Conservation (phyloP, 2,888 invertebrate species). For the Dasypogon diadema region DNA sequence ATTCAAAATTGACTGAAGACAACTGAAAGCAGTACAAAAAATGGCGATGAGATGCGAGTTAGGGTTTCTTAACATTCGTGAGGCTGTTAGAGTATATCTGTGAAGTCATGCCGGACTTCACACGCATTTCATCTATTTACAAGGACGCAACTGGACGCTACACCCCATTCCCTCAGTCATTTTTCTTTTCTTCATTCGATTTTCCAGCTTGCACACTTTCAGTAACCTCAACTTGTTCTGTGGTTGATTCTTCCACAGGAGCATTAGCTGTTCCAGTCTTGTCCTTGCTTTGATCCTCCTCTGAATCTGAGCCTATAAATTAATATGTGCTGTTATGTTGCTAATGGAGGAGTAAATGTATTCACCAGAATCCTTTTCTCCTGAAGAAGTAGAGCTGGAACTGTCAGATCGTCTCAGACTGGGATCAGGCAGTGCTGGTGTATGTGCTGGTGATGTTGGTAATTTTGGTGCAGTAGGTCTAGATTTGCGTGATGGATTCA, state of each 20-base stretch:
- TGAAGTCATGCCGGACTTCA: too few species aligned
- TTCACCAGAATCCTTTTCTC: conserved; percentile 54
- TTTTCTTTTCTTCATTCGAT: conserved; percentile 20
- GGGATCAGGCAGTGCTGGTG: background rate
- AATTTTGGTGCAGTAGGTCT: conserved; percentile 81
- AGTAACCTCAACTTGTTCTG: background rate
- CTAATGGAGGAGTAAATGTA: background rate
- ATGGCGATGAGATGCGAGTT: conserved; percentile 24
- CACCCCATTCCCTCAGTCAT: conserved; percentile 11
- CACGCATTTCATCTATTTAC: conserved; percentile 35
- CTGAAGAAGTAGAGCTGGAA: conserved; percentile 59
- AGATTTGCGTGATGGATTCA: conserved; percentile 91
- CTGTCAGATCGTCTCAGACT: conserved; percentile 46
- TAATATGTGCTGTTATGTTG: background rate
- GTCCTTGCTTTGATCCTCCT: conserved; percentile 38
- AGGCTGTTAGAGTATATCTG: too few species aligned
- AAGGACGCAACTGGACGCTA: too few species aligned
- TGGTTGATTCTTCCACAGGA: background rate
- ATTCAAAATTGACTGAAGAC: conserved; percentile 5
- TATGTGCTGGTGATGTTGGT: conserved; percentile 37
- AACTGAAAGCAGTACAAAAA: background rate
- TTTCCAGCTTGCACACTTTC: background rate
- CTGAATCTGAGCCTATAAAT: conserved; percentile 51
- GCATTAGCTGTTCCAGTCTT: background rate
- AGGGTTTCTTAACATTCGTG: background rate